These are phyloP conservation scores for Drosophila bipectinata DNA, from an alignment of 1,140 invertebrate genomes.

Conservation along the genomic window DNA sequence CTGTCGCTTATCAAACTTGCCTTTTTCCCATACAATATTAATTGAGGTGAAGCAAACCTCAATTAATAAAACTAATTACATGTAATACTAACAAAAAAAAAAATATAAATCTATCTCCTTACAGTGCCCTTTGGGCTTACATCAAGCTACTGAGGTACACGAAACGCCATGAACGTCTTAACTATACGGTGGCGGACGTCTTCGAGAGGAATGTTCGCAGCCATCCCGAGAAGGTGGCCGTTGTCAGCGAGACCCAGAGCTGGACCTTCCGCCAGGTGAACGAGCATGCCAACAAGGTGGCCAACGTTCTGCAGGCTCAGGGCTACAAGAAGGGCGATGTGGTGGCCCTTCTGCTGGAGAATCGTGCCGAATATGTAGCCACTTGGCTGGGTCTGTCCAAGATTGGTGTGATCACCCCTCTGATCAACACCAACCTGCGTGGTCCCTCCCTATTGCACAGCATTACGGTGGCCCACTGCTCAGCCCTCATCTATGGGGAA, in stretches of 20 bases:
- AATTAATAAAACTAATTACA: background rate
- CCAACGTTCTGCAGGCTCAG: slow-evolving; percentile 90
- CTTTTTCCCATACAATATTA: background rate
- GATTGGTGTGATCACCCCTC: slow-evolving; percentile 93
- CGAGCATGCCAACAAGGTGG: slow-evolving; percentile 93
- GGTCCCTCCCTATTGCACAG: slow-evolving; percentile 93
- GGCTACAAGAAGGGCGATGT: slow-evolving; percentile 93
- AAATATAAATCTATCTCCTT: background rate
- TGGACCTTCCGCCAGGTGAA: slow-evolving; percentile 94
- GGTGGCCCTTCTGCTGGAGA: slow-evolving; percentile 95
- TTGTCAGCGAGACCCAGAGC: slow-evolving; percentile 87
- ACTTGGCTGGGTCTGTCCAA: slow-evolving; percentile 96
- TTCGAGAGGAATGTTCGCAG: slow-evolving; percentile 88
- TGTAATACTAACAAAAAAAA: background rate
- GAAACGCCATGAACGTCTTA: slow-evolving; percentile 86
- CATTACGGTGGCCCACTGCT: slow-evolving; percentile 91
- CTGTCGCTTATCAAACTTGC: slow-evolving; percentile 28
- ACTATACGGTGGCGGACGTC: slow-evolving; percentile 89
- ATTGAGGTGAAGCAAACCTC: background rate
- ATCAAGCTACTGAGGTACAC: slow-evolving; percentile 87
- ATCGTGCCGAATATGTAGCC: slow-evolving; percentile 93
- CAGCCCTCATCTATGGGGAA: slow-evolving; percentile 92
- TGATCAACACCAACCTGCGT: slow-evolving; percentile 96
- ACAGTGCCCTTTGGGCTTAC: slow-evolving; percentile 87
- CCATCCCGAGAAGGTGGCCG: slow-evolving; percentile 91